Evolutionary conservation across 2,888 invertebrate species (phyloP).

Genomic region (Hypercompe scribonia): DNA sequence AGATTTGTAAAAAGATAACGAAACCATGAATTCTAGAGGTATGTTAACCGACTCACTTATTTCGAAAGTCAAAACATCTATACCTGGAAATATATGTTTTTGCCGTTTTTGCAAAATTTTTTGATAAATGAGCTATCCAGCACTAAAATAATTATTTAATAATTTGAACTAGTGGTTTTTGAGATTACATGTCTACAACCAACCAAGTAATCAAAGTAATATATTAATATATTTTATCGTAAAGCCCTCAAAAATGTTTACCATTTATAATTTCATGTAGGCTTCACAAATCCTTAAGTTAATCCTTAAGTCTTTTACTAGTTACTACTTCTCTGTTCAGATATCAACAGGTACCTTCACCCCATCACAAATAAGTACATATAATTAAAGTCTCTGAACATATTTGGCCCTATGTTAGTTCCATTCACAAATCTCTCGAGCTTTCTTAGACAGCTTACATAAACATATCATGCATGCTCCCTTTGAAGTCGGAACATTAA

Average conservation of each 20-base stretch:
- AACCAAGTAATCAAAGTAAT: too few species aligned
- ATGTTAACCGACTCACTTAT: too few species aligned
- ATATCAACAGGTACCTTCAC: slow-evolving; percentile 6
- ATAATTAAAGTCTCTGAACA: slow-evolving; percentile 19
- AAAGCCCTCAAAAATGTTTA: slow-evolving; percentile 18
- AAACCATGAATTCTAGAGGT: too few species aligned
- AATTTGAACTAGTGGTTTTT: too few species aligned
- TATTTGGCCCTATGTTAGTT: slow-evolving; percentile 4
- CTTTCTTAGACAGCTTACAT: slow-evolving; percentile 5
- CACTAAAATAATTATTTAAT: too few species aligned
- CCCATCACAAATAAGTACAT: slow-evolving; percentile 1
- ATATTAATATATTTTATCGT: too few species aligned
- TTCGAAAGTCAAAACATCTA: too few species aligned
- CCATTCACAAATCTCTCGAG: slow-evolving; percentile 7
- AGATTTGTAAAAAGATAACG: neutral
- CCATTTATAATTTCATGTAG: neutral
- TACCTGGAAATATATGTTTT: too few species aligned
- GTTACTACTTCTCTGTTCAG: slow-evolving; percentile 7
- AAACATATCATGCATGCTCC: slow-evolving; percentile 13
- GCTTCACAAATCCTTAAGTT: neutral
- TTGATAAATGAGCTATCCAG: too few species aligned
- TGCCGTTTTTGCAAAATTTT: too few species aligned
- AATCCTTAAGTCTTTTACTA: too few species aligned
- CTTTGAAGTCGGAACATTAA: slow-evolving; percentile 55
- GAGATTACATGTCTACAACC: too few species aligned